A percentile compares a stretch with the other conserved stretches of the same genome.
Evolutionary conservation across 2,888 invertebrate genomes (phyloP).

Genomic region (Hymenopus coronatus): DNA sequence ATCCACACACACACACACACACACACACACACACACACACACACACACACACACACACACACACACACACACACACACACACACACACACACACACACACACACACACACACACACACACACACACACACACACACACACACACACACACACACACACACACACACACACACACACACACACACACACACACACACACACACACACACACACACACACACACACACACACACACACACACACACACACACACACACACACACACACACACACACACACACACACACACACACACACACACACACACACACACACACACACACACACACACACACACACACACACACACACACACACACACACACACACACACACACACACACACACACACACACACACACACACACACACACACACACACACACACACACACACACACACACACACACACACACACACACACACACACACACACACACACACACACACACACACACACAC

Average conservation of each 20-base stretch:
- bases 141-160: neutral
- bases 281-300: neutral
- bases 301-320: neutral
- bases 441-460: too few relatives aligned
- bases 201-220: neutral
- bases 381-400: too few relatives aligned
- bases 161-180: neutral
- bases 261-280: neutral
- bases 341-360: too few relatives aligned
- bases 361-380: too few relatives aligned
- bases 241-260: neutral
- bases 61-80: neutral
- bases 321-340: too few relatives aligned
- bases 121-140: neutral
- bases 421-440: too few relatives aligned
- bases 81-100: neutral
- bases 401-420: too few relatives aligned
- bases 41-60: neutral
- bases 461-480: too few relatives aligned
- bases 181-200: neutral
- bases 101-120: neutral
- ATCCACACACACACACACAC: neutral
- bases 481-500: too few relatives aligned
- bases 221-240: neutral
- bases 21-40: constrained; percentile 6